A percentile compares a stretch with the other conserved stretches of the same genome.
Conservation (phyloP, 2,797 vertebrate genomes). For the Spheniscus humboldti region DNA sequence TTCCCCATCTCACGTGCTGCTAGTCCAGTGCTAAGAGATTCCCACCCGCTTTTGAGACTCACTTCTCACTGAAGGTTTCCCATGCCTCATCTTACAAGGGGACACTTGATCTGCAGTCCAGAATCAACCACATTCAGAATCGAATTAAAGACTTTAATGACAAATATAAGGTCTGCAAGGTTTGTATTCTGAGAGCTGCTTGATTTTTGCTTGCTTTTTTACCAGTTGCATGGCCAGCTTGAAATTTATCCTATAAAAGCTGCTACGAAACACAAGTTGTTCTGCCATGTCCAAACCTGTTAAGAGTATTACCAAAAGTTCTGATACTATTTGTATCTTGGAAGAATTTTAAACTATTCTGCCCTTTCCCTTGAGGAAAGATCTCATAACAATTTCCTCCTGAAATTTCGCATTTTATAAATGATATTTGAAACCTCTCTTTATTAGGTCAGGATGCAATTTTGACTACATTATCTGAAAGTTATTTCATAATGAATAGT, state of each 20-base stretch:
- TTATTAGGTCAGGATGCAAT: neutral
- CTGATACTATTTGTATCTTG: neutral
- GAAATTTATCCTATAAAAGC: neutral
- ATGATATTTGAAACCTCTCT: neutral
- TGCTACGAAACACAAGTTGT: neutral
- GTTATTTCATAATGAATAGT: neutral
- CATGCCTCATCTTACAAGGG: neutral
- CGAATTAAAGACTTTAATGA: neutral
- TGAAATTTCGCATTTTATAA: neutral
- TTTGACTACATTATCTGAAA: neutral
- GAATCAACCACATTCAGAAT: neutral
- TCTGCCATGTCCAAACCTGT: neutral
- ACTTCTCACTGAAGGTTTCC: neutral
- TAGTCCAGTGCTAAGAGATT: neutral
- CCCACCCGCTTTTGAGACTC: neutral
- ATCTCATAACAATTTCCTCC: conserved; percentile 17
- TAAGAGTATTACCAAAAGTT: neutral
- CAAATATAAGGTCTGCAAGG: neutral
- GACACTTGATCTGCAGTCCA: neutral
- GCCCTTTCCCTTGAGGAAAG: conserved; percentile 7
- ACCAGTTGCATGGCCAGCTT: neutral
- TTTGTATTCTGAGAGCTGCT: neutral
- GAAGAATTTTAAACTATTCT: neutral
- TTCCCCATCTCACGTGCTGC: neutral
- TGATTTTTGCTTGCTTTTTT: neutral